These are phyloP conservation scores for Indicator maculatus DNA, from an alignment of 2,113 vertebrate species.

Conservation along the genomic window DNA sequence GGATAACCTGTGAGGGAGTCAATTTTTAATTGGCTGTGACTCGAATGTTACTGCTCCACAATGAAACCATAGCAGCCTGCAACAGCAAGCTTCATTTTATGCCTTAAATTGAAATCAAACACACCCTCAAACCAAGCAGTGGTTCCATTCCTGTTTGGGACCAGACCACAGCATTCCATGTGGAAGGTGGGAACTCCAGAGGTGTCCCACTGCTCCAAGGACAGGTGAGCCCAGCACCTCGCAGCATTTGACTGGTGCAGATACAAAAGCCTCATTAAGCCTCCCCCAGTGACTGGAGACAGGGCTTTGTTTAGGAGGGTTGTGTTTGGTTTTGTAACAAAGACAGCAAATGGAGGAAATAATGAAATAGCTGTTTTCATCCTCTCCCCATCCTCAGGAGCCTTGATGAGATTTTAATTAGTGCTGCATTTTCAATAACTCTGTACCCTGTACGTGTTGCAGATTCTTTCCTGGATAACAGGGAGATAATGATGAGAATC, in stretches of 20 bases:
- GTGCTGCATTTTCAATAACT: slow-evolving; percentile 77
- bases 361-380: slow-evolving; percentile 67
- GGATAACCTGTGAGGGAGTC: not conserved
- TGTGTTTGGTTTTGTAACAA: slow-evolving; percentile 60
- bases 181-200: not conserved
- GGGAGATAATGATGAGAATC: slow-evolving; percentile 77
- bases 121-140: not conserved
- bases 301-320: slow-evolving; percentile 51
- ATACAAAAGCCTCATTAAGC: slow-evolving; percentile 74
- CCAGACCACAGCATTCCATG: not conserved
- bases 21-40: not conserved
- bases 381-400: slow-evolving; percentile 59
- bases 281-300: slow-evolving; percentile 1
- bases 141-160: not conserved
- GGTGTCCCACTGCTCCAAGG: slow-evolving; percentile 19
- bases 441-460: slow-evolving; percentile 53
- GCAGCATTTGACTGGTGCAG: slow-evolving; percentile 30
- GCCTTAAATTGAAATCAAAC: not conserved
- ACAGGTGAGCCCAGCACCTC: slow-evolving; percentile 34
- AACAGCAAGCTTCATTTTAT: rapidly evolving
- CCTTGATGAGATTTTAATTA: slow-evolving; percentile 81
- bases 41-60: not conserved
- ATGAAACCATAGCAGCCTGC: rapidly evolving
- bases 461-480: slow-evolving; percentile 79
- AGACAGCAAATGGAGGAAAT: slow-evolving; percentile 64